Base-by-base conservation (phyloP, 2,888 invertebrate genomes). In the Erebia epiphron region DNA sequence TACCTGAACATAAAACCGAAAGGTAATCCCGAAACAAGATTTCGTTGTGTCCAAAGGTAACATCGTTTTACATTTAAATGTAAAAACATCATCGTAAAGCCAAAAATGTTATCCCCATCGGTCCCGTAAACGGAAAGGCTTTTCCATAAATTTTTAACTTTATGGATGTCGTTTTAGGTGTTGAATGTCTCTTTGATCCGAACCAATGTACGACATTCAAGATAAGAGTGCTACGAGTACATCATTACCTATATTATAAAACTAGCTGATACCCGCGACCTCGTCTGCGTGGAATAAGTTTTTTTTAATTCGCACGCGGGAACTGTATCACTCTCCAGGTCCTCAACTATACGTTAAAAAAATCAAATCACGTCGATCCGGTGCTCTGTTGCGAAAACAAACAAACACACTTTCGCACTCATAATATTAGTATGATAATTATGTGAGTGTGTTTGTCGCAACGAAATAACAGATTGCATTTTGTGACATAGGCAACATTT, bases 121-220 rank as follows among this genome's bases (percentile, higher is more conserved):
- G 75, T 73, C 74, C 79, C 77, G 81, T 83, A 84, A 84, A 86
- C 82, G 75, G 57, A 49, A 81, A 82, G 84, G 80, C 80, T 81
- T 80, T 80, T 81, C 82, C 83, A 87, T 88, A 89, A 86, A 88
- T 87, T 86, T 87, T 80, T 82, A 86, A 83, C 80, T 83, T 84
- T 77, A 81, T 76, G 79, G 83, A 82, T 85, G 86, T 87, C 85
- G 83, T 83, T 79, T 81, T 81, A 80, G 83, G 83, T 78, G 75
- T 75, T 75, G 78, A 74, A 78, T 75, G 79, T 79, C 78, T 79
- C 76, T 77, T 49, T 79, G 79, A 80, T 79, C 79, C 79, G 75
- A 76, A 77, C 75, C 78, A 77, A 83, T 80, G 82, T 81, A 81
- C 83, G 4, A 83, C n/a, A 82, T 79, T 80, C 74, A 76, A 72